These are phyloP conservation scores for Mimachlamys varia DNA, from an alignment of 2,888 invertebrate genomes.

Conservation along the genomic window DNA sequence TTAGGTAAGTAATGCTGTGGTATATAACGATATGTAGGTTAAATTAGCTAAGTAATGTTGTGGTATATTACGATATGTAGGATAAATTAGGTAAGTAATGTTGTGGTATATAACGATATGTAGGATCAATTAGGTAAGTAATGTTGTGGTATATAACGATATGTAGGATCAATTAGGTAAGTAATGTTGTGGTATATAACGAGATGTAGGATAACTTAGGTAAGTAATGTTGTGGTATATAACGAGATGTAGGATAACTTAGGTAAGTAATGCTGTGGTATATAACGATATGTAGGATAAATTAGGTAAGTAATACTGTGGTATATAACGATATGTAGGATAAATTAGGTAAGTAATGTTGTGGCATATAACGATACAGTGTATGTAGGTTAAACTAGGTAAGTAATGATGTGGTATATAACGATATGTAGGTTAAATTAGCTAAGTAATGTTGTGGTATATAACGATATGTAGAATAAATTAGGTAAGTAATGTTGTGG, in stretches of 20 bases:
- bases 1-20: slow-evolving; percentile 51
- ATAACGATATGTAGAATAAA: background rate
- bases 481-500: slow-evolving; percentile 50
- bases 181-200: background rate
- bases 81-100: slow-evolving; percentile 55
- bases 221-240: slow-evolving; percentile 42
- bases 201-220: slow-evolving; percentile 47
- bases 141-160: background rate
- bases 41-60: slow-evolving; percentile 47
- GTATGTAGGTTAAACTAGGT: no score
- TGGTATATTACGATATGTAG: background rate
- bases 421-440: no score
- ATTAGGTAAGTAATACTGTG: slow-evolving; percentile 51
- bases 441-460: slow-evolving; percentile 43
- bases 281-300: background rate
- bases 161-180: slow-evolving; percentile 56
- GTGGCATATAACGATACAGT: background rate
- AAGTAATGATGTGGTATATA: slow-evolving; percentile 26
- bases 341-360: slow-evolving; percentile 53
- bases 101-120: background rate
- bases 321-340: background rate
- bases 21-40: background rate
- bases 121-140: slow-evolving; percentile 56
- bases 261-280: slow-evolving; percentile 49
- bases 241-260: no score